Evolutionary conservation across 2,113 vertebrate genomes (phyloP), one percentile per base, ranked within the genome.

Genomic region (Lucifuga dentata): DNA sequence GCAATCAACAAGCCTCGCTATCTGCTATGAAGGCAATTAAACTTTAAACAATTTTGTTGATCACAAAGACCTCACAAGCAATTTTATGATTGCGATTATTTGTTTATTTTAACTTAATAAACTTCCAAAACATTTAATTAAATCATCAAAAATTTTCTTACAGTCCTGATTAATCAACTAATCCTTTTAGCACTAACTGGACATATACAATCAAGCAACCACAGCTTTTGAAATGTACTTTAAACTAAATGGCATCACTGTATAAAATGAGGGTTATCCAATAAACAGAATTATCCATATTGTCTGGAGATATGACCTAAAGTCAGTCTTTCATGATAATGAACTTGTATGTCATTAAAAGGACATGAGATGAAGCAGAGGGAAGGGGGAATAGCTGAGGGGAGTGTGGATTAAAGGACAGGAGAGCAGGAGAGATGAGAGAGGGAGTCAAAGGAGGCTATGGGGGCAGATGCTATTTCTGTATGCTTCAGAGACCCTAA

Each of bases 301-400:
- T 10, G 51, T 56, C 58, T 71, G 1, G 52, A 81, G 72, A 68
- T 68, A 45, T 78, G 67, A 80, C 57, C 65, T 21, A 45, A 40
- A 44, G 67, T 79, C 62, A 64, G 40, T 76, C 70, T 51, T 69
- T 80, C 64, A 80, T 41, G 64, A 73, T 80, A 84, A 82, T 85
- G 65, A 84, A 77, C 62, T 62, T 83, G 68, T 55, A 46, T 9
- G 48, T 50, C 79, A 74, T 86, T 74, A 85, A 81, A 81, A 59
- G 74, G 56, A 65, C 70, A 82, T 58, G 64, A 77, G 58, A 43
- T 44, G 52, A 66, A 66, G 79, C 70, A 36, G 23, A 69, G 50
- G 44, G 57, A 50, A 52, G 44, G 64, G 52, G 57, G 70, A 61
- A 58, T 65, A 43, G 50, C 55, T 79, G 60, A 70, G 50, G 63